Base-by-base conservation (phyloP, 2,888 invertebrate genomes). In the Amorpha juglandis region DNA sequence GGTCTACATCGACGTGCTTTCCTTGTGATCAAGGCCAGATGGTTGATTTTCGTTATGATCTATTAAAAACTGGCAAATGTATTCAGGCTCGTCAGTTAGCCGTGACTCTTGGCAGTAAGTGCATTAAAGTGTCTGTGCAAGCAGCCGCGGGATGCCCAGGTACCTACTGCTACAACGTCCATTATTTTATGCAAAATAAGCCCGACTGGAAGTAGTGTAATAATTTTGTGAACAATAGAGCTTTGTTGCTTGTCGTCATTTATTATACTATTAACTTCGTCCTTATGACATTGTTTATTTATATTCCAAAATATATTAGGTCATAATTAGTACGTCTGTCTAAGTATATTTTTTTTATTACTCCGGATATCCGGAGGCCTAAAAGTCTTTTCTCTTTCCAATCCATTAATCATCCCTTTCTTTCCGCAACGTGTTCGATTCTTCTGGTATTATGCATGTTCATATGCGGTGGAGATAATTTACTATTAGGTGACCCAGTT, bases 131-230 rank as follows among this genome's bases (percentile, higher is more conserved):
- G 84, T 86, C 83, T 75, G 76, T 75, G 73, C 73, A 74, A 72
- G 72, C 78, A 70, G 67, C 72, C 67, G 67, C 72, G 72, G 70
- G 71, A 73, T 76, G 69, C 71, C 75, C 80, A 84, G 82, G 82
- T 83, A 79, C n/a, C n/a, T n/a, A n/a, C 76, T 72, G 76, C 74
- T 81, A 79, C 75, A 75, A 77, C 67, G 70, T 67, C 81, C 81
- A 87, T 89, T 89, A 89, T 87, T 88, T 87, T 88, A 89, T 88
- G 88, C 84, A 87, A 87, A 90, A 84, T 83, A 85, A 85, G 76
- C 84, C 76, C 73, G 75, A 78, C 75, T 77, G 75, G 68, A 73
- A 81, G 82, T 79, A 79, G 77, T 83, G 82, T 82, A 80, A 86
- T 87, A 88, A 84, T 87, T 89, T 82, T 78, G 74, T 78, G 79